Percentiles rank a stretch among this genome's conserved stretches.
phyloP scores from a whole-genome alignment of 2,113 vertebrate genomes.

The Clarias batrachus region DNA sequence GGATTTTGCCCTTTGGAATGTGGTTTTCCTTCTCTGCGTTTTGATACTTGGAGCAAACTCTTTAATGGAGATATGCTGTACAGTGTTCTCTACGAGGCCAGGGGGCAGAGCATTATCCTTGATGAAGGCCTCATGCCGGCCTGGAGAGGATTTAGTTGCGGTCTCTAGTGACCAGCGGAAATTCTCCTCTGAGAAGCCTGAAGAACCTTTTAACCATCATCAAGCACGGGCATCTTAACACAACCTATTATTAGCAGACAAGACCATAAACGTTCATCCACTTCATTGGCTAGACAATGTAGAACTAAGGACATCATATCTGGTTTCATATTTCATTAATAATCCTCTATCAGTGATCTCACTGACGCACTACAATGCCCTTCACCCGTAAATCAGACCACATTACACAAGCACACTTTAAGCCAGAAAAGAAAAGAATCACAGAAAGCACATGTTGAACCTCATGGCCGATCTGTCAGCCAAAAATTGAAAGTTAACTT shows the following conservation, averaged over 20 bases:
- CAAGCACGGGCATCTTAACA: background rate
- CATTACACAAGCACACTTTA: too few species aligned
- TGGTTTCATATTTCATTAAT: too few species aligned
- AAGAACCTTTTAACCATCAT: background rate
- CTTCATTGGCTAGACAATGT: too few species aligned
- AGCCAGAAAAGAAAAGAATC: background rate
- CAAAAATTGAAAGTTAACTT: background rate
- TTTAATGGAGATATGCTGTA: background rate
- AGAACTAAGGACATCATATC: too few species aligned
- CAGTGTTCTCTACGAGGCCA: background rate
- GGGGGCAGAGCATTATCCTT: background rate
- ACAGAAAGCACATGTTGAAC: background rate
- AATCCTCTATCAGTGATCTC: too few species aligned
- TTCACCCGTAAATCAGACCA: too few species aligned
- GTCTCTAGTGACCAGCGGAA: background rate
- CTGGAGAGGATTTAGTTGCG: background rate
- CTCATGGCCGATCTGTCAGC: background rate
- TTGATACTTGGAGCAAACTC: background rate
- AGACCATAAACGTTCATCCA: too few species aligned
- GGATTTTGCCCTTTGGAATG: background rate
- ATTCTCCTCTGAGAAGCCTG: background rate
- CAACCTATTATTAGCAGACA: background rate
- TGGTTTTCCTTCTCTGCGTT: background rate
- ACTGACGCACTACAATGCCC: too few species aligned
- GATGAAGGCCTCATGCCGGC: background rate